A percentile compares a stretch with the other conserved stretches of the same genome.
Evolutionary conservation across 2,113 vertebrate genomes (phyloP).

Genomic region (Micronisus gabar): DNA sequence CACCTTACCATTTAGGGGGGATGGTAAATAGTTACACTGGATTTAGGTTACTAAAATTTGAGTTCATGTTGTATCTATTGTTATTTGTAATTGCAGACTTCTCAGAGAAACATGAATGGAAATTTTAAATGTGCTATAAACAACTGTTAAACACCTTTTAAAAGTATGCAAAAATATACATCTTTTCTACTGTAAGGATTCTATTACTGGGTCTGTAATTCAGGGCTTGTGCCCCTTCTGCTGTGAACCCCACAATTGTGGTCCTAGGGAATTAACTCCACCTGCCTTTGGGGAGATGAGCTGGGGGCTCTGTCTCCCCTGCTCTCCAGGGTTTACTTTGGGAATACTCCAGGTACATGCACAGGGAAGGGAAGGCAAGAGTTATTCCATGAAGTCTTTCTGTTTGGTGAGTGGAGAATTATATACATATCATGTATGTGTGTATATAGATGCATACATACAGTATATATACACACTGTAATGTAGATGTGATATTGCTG

Average conservation of each 20-base stretch:
- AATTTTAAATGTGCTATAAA: slow-evolving; percentile 12
- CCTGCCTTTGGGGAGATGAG: neutral
- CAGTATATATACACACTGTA: neutral
- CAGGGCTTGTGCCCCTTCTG: neutral
- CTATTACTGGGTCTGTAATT: neutral
- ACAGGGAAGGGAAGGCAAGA: neutral
- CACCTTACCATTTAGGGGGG: neutral
- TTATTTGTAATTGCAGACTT: slow-evolving; percentile 27
- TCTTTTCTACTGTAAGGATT: neutral
- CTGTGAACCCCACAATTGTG: neutral
- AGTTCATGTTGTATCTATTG: neutral
- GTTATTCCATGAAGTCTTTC: neutral
- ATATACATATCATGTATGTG: fast-evolving
- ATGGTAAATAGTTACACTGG: neutral
- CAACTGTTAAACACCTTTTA: neutral
- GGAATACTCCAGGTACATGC: neutral
- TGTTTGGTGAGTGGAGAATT: neutral
- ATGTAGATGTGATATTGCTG: neutral
- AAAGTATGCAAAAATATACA: neutral
- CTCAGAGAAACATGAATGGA: slow-evolving; percentile 9
- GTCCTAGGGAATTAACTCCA: neutral
- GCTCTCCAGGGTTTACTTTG: neutral
- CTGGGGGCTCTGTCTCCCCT: neutral
- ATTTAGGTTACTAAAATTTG: slow-evolving; percentile 1
- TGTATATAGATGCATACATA: neutral